phyloP scores from a whole-genome alignment of 35 echinoderm and acorn worm species.

The Lytechinus variegatus region DNA sequence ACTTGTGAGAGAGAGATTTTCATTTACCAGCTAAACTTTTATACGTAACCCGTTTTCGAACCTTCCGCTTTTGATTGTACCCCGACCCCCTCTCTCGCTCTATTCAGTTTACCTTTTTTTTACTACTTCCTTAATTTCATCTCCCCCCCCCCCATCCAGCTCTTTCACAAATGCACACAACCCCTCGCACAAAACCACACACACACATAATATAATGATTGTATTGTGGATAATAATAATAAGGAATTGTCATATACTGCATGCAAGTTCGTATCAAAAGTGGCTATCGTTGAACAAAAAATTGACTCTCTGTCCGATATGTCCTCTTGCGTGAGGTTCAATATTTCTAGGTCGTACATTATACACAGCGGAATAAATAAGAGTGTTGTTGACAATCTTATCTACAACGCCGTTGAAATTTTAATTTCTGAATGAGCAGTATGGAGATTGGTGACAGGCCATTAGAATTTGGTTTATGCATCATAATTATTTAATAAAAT shows the following conservation, averaged over 20 bases:
- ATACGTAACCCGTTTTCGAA: too few relatives aligned
- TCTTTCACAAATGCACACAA: not conserved
- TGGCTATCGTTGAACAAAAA: not conserved
- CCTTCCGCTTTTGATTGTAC: too few relatives aligned
- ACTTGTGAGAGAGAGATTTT: too few relatives aligned
- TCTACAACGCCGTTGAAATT: not conserved
- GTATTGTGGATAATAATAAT: too few relatives aligned
- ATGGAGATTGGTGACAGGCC: not conserved
- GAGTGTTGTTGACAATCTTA: not conserved
- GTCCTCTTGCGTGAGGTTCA: not conserved
- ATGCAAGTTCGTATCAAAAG: not conserved
- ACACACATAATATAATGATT: too few relatives aligned
- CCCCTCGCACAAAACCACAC: too few relatives aligned
- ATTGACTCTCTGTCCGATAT: not conserved
- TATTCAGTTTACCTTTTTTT: not conserved
- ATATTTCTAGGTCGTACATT: not conserved
- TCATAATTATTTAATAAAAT: too few relatives aligned
- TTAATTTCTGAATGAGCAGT: not conserved
- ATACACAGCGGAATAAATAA: not conserved
- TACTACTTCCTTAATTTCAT: not conserved
- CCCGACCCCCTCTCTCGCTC: too few relatives aligned
- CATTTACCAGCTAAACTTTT: too few relatives aligned
- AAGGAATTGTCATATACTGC: too few relatives aligned
- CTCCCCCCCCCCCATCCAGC: not conserved
- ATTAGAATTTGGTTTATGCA: too few relatives aligned